phyloP scores from a whole-genome alignment of 2,113 vertebrate species.

The Cygnus buccinator region DNA sequence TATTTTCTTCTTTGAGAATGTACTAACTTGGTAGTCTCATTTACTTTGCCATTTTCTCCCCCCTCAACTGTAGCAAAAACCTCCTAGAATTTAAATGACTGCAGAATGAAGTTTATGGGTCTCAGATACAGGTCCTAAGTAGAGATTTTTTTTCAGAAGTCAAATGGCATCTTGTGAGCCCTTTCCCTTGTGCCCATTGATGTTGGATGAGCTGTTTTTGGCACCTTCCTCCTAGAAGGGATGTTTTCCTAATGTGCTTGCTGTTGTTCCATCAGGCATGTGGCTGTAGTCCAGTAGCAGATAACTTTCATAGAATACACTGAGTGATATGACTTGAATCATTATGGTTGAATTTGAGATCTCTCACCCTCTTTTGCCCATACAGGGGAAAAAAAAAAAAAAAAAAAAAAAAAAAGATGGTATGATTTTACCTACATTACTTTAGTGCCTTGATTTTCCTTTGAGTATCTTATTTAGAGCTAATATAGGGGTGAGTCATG shows the following conservation, averaged over 20 bases:
- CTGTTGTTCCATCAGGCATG: background rate
- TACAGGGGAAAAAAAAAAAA: no score
- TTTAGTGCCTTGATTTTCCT: background rate
- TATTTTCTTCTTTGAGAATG: accelerated
- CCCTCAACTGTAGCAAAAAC: background rate
- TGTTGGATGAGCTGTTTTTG: background rate
- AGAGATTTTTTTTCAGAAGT: accelerated
- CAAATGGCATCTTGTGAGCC: background rate
- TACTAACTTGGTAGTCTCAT: background rate
- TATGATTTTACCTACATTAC: background rate
- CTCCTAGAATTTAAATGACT: accelerated
- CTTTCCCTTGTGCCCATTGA: background rate
- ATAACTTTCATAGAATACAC: accelerated
- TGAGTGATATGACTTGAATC: background rate
- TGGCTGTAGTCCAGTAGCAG: background rate
- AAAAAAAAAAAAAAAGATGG: accelerated
- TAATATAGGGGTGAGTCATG: background rate
- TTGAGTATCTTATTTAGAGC: background rate
- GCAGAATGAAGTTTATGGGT: background rate
- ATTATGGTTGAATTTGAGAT: background rate
- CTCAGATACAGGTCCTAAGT: background rate
- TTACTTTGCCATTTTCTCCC: background rate
- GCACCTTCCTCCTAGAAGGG: background rate
- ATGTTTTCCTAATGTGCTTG: accelerated
- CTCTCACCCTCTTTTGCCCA: accelerated